Evolutionary conservation across 2,113 vertebrate species (phyloP).

Genomic region (Phylloscopus trochiloides): DNA sequence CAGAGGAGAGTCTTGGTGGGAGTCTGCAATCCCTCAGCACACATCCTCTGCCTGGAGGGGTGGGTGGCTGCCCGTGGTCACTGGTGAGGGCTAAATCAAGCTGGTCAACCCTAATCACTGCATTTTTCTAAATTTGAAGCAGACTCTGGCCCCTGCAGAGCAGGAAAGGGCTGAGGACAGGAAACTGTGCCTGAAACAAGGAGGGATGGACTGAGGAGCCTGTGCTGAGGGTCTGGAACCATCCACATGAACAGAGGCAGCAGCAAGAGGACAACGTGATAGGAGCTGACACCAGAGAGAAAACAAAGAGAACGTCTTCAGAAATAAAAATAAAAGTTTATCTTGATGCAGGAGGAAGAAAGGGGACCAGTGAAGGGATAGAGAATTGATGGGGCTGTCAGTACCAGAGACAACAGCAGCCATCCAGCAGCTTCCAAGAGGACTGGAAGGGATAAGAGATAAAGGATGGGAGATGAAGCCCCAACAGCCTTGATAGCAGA

Average conservation of each 20-base stretch:
- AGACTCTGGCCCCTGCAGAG: neutral
- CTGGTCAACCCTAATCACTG: neutral
- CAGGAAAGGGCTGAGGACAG: rapidly evolving
- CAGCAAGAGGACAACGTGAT: rapidly evolving
- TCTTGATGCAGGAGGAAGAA: neutral
- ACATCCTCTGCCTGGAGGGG: neutral
- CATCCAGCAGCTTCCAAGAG: neutral
- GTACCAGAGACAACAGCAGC: neutral
- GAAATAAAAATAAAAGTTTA: neutral
- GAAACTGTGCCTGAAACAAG: rapidly evolving
- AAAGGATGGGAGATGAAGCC: neutral
- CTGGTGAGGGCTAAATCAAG: rapidly evolving
- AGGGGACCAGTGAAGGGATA: neutral
- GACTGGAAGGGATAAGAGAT: neutral
- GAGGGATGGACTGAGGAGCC: rapidly evolving
- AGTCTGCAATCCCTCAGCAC: neutral
- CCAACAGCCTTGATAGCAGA: neutral
- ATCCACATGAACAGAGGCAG: rapidly evolving
- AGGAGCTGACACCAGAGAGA: neutral
- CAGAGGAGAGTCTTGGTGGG: neutral
- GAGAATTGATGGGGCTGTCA: conserved; percentile 16
- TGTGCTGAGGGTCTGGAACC: neutral
- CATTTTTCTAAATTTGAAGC: neutral
- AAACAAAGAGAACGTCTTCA: neutral
- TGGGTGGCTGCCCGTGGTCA: rapidly evolving